A percentile compares a stretch with the other conserved stretches of the same genome.
phyloP scores from a whole-genome alignment of 2,888 invertebrate genomes.

The Trichopoda pennipes region DNA sequence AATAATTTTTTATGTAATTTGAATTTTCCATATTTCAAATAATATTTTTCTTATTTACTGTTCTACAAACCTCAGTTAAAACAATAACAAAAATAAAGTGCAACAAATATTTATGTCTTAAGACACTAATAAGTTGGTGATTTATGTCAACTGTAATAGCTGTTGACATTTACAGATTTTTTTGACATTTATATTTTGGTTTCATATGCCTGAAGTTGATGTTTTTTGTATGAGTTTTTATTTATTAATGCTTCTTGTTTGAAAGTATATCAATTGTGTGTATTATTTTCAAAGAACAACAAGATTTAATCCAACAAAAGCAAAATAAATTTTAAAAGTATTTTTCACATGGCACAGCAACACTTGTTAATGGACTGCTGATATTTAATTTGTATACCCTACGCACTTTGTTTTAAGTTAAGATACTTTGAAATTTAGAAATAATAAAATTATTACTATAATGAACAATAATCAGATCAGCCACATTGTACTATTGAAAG shows the following conservation, averaged over 20 bases:
- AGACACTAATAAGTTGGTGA: conserved; percentile 56
- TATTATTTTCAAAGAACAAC: conserved; percentile 10
- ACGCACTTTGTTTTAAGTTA: too few relatives aligned
- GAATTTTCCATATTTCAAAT: conserved; percentile 2
- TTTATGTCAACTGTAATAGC: conserved; percentile 55
- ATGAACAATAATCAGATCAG: too few relatives aligned
- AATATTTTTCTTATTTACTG: background rate
- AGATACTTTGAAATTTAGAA: too few relatives aligned
- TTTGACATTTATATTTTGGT: conserved; percentile 7
- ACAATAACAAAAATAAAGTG: conserved; percentile 6
- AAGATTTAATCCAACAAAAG: conserved; percentile 20
- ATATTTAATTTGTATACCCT: too few relatives aligned
- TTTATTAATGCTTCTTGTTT: conserved; percentile 14
- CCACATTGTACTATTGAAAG: too few relatives aligned
- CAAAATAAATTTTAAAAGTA: too few relatives aligned
- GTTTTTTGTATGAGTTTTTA: conserved; percentile 9
- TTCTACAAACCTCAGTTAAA: background rate
- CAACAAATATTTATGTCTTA: conserved; percentile 22
- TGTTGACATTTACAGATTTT: conserved; percentile 53
- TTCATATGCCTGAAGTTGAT: conserved; percentile 1
- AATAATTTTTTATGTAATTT: too few relatives aligned
- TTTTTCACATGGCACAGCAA: too few relatives aligned
- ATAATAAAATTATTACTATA: too few relatives aligned
- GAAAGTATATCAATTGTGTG: conserved; percentile 29
- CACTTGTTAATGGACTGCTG: too few relatives aligned